These are phyloP conservation scores for Tribolium madens DNA, from an alignment of 1,140 invertebrate species.

Conservation along the genomic window DNA sequence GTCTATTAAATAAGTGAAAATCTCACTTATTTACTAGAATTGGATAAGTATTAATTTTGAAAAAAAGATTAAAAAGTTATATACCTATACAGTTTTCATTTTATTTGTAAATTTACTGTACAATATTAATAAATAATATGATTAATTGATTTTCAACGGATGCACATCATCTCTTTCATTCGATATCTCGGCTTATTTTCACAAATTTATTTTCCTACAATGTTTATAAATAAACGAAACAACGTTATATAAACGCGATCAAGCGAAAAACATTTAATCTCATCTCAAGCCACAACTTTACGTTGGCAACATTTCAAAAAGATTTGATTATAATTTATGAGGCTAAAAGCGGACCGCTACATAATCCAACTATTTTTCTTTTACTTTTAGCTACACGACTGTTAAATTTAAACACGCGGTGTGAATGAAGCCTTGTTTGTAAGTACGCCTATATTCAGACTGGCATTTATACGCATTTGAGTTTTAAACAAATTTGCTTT, in stretches of 20 bases:
- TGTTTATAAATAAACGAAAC: conserved; percentile 5
- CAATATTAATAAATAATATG: conserved; percentile 63
- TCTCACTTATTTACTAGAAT: conserved; percentile 56
- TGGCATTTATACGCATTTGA: too few species aligned
- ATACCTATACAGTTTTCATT: conserved; percentile 66
- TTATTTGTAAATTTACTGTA: conserved; percentile 66
- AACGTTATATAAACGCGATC: background rate
- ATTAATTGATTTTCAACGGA: conserved; percentile 29
- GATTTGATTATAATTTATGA: conserved; percentile 15
- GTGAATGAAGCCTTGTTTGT: conserved; percentile 8
- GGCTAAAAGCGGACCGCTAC: conserved; percentile 12
- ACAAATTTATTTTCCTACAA: background rate
- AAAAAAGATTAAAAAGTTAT: conserved; percentile 58
- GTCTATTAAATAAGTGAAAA: conserved; percentile 51
- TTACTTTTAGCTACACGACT: background rate
- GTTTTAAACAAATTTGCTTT: too few species aligned
- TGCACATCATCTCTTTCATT: background rate
- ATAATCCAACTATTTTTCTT: conserved; percentile 5
- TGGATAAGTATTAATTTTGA: conserved; percentile 62
- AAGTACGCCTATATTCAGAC: background rate
- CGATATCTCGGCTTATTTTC: background rate
- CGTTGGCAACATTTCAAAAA: conserved; percentile 17
- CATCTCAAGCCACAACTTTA: conserved; percentile 10
- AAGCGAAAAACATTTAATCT: conserved; percentile 5
- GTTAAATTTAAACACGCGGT: background rate